phyloP scores from a whole-genome alignment of 2,797 vertebrate species.

The Botia almorhae region DNA sequence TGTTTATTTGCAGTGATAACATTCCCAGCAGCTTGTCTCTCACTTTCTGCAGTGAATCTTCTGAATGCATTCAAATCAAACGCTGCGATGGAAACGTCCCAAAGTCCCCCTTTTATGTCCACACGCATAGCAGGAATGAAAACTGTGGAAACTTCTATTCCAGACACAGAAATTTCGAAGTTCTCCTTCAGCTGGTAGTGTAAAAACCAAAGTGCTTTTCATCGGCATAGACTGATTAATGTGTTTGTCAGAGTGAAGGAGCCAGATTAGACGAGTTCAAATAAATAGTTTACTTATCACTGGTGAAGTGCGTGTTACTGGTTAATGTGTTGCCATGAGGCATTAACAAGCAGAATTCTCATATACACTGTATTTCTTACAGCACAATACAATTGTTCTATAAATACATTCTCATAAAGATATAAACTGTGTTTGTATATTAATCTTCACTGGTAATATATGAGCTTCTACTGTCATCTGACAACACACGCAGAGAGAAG shows the following conservation, averaged over 20 bases:
- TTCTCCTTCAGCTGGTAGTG: constrained; percentile 67
- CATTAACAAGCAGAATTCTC: constrained; percentile 80
- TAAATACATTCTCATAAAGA: constrained; percentile 74
- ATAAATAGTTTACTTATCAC: constrained; percentile 84
- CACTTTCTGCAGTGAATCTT: constrained; percentile 77
- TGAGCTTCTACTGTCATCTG: constrained; percentile 72
- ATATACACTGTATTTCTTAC: constrained; percentile 68
- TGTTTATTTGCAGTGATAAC: constrained; percentile 78
- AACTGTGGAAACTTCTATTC: constrained; percentile 80
- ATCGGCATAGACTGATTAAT: constrained; percentile 85
- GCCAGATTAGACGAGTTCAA: constrained; percentile 80
- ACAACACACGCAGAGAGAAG: constrained; percentile 81
- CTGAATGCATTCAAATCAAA: constrained; percentile 83
- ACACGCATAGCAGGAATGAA: constrained; percentile 83
- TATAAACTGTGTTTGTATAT: constrained; percentile 61
- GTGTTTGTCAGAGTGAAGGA: constrained; percentile 78
- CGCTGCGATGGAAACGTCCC: constrained; percentile 79
- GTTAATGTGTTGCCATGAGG: constrained; percentile 81
- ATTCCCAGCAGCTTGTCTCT: constrained; percentile 71
- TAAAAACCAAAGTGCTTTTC: constrained; percentile 84
- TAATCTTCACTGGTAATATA: constrained; percentile 49
- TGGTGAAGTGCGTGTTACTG: constrained; percentile 80
- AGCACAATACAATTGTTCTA: constrained; percentile 57
- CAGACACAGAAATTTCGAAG: constrained; percentile 78
- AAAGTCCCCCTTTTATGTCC: constrained; percentile 72